Evolutionary conservation across 2,888 invertebrate species (phyloP), one percentile per base, ranked within the genome.

Genomic region (Mesoligia furuncula): DNA sequence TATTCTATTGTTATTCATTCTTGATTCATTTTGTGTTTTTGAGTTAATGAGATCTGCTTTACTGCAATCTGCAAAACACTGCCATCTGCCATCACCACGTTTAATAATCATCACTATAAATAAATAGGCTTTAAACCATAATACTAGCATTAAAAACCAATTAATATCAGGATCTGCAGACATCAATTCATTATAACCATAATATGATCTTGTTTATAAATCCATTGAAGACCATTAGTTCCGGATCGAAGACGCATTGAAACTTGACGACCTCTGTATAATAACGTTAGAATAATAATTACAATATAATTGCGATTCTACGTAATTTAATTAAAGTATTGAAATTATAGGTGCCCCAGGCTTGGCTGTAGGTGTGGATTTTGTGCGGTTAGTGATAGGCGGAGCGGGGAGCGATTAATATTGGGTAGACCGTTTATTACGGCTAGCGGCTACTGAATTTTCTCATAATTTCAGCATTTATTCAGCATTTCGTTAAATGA

Each of bases 271-370:
- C 89, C 87, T 87, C 73, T 80, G 42, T 45, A 61, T 83, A 83
- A 73, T 85, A 70, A 77, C 51, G 69, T 77, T n/a, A 72, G 75
- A 59, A 57, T 77, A 68, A 80, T 89, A 82, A 88, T 88, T 84
- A 87, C 75, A 77, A 65, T 73, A 54, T 87, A 85, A 89, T 87
- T 87, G 75, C 67, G 66, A 69, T 64, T 67, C 71, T 79, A 59
- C 24, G 76, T 87, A 78, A 89, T 87, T 88, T 83, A 85, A 88
- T 89, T 89, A 77, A 84, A 73, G 31, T 83, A 79, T 88, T 68
- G 74, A 67, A 78, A 75, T 81, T 75, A 83, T 81, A 45, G 59
- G 27, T 71, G 80, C 77, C 78, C 31, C 77, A 2, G 82, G 61
- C 65, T 62, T 51, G 62, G 39, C 45, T 36, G 51, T 68, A 24